Percentiles rank a stretch among this genome's conserved stretches.
phyloP scores from a whole-genome alignment of 2,113 vertebrate genomes.

The Calonectris borealis region DNA sequence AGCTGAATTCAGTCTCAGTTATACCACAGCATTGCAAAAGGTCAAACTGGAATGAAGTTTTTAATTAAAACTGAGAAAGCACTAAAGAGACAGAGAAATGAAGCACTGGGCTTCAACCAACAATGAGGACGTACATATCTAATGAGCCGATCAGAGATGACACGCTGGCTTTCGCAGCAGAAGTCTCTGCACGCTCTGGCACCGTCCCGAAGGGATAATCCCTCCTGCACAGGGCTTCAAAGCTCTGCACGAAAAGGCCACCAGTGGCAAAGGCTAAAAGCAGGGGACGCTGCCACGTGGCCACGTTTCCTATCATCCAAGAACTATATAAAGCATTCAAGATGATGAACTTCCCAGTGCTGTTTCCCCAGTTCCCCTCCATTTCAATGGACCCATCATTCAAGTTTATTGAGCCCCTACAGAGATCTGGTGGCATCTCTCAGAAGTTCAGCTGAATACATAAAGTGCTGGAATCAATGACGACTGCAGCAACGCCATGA shows the following conservation, averaged over 20 bases:
- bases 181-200: not conserved
- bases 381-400: not conserved
- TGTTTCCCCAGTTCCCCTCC: not conserved
- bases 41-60: not conserved
- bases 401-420: not conserved
- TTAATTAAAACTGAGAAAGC: not conserved
- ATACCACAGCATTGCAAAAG: not conserved
- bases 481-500: fast-evolving
- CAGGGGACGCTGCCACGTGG: not conserved
- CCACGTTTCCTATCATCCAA: not conserved
- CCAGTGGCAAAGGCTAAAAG: not conserved
- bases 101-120: not conserved
- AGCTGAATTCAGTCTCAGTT: not conserved
- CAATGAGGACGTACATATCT: not conserved
- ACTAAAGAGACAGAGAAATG: not conserved
- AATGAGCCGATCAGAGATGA: not conserved
- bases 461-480: not conserved
- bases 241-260: not conserved
- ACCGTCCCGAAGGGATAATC: not conserved
- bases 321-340: not conserved
- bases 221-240: not conserved
- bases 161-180: not conserved
- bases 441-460: not conserved
- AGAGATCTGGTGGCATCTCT: not conserved
- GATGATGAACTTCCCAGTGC: not conserved